Base-by-base conservation (phyloP, 2,113 vertebrate species). In the Ceratotherium simum region DNA sequence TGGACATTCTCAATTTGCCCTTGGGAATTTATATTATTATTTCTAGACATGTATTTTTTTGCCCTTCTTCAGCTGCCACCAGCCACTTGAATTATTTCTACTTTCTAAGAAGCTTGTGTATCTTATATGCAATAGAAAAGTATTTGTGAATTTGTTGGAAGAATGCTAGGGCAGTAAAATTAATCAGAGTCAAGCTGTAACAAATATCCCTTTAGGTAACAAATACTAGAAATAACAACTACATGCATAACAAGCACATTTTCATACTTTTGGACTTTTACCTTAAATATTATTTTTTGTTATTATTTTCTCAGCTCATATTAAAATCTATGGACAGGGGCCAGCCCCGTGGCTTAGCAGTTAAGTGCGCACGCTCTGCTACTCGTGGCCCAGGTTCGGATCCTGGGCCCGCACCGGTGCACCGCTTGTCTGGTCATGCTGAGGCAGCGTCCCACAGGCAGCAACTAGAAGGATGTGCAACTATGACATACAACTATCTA, bases 181-280 rank as follows among this genome's bases (percentile, higher is more conserved):
- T 51, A 62, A 48, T 62, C 12, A 76, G 11, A 70, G 48, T 83
- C 67, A 87, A 96, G 33, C 48, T 73, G 33, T 62, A 72, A 94
- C 13, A 67, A 54, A 36, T 65, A 87, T 48, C 16, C 13, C 8
- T 25, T 60, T 90, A 69, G 31, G 33, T 82, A 58, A 56, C 31
- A 78, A 73, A 90, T 36, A n/a, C n/a, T n/a, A 87, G 78, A 97
- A 90, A 46, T 27, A 79, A 51, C 18, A 89, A 60, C 46, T 72
- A 23, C 12, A 1, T 56, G 12, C 51, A 31, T 20, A 36, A 8
- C 10, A 85, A 60, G 18, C 29, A 64, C 17, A 51, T 8, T 69
- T 95, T 89, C 25, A 51, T 60, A 29, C 0, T 82, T 67, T 90
- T 64, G 56, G 7, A 54, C 39, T 81, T 31, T 46, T 64, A 60